Evolutionary conservation across 2,113 vertebrate species (phyloP).

Genomic region (Rhea americana): DNA sequence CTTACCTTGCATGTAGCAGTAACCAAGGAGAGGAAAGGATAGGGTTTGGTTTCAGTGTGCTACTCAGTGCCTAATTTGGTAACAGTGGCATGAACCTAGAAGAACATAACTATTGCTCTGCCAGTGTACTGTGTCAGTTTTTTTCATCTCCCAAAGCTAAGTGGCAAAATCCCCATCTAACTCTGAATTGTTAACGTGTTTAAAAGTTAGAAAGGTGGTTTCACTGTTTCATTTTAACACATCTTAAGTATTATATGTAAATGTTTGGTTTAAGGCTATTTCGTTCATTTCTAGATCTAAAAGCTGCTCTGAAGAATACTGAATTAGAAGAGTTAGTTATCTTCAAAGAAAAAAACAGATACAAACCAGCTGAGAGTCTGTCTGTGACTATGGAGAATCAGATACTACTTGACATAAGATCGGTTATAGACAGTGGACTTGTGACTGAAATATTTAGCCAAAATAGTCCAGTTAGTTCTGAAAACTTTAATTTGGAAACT

Average conservation of each 20-base stretch:
- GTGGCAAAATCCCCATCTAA: neutral
- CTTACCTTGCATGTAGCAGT: fast-evolving
- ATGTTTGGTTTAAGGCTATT: neutral
- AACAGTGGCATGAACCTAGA: neutral
- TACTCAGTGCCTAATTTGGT: too few relatives aligned
- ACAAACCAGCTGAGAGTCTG: neutral
- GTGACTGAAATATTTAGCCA: conserved; percentile 26
- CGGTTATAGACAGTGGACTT: conserved; percentile 22
- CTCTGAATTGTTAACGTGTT: neutral
- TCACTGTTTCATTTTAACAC: neutral
- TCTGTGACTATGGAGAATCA: conserved; percentile 3
- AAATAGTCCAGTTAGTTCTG: neutral
- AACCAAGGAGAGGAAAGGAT: too few relatives aligned
- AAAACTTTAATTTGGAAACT: neutral
- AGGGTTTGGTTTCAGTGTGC: neutral
- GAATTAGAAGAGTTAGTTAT: neutral
- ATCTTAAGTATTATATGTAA: neutral
- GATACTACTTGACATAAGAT: neutral
- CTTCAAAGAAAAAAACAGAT: neutral
- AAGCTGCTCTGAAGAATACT: neutral
- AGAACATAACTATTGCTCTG: too few relatives aligned
- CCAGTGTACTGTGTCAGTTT: neutral
- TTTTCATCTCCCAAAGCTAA: neutral
- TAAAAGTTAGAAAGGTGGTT: neutral
- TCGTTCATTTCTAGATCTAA: conserved; percentile 1